These are phyloP conservation scores for Mesopsocus fuscifrons DNA, from an alignment of 2,888 invertebrate genomes.

Conservation along the genomic window DNA sequence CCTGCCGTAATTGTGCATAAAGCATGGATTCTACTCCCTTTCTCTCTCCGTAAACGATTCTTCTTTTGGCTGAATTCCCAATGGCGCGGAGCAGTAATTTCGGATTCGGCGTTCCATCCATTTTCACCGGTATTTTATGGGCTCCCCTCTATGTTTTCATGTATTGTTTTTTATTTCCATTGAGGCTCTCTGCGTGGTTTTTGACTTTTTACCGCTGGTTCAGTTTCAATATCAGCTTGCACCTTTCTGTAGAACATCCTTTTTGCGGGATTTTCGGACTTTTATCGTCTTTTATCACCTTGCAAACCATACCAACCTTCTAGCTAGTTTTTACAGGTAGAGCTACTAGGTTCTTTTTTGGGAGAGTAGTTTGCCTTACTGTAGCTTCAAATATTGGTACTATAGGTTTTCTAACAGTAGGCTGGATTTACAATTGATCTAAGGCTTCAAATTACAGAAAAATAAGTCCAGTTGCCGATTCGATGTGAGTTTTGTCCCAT, in stretches of 20 bases:
- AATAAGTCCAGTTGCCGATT: too few relatives aligned
- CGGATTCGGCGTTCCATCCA: not conserved
- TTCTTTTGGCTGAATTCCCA: not conserved
- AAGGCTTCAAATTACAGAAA: too few relatives aligned
- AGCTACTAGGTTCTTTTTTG: too few relatives aligned
- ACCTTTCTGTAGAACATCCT: not conserved
- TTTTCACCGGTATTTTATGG: not conserved
- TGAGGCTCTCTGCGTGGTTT: not conserved
- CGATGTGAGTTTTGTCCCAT: too few relatives aligned
- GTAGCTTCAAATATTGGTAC: too few relatives aligned
- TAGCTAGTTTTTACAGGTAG: too few relatives aligned
- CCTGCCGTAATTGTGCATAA: constrained; percentile 8
- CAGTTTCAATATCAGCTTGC: not conserved
- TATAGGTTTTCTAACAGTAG: too few relatives aligned
- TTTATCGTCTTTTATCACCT: too few relatives aligned
- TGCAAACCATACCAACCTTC: too few relatives aligned
- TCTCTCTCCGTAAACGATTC: not conserved
- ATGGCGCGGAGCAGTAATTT: not conserved
- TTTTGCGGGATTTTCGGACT: too few relatives aligned
- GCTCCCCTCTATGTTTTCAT: not conserved
- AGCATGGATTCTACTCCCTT: constrained; percentile 2
- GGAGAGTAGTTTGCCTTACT: too few relatives aligned
- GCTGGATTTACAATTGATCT: too few relatives aligned
- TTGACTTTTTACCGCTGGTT: not conserved
- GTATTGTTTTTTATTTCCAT: not conserved